Evolutionary conservation across 2,888 invertebrate genomes (phyloP), one percentile per base, ranked within the genome.

Genomic region (Brachypalpus laphriformis): DNA sequence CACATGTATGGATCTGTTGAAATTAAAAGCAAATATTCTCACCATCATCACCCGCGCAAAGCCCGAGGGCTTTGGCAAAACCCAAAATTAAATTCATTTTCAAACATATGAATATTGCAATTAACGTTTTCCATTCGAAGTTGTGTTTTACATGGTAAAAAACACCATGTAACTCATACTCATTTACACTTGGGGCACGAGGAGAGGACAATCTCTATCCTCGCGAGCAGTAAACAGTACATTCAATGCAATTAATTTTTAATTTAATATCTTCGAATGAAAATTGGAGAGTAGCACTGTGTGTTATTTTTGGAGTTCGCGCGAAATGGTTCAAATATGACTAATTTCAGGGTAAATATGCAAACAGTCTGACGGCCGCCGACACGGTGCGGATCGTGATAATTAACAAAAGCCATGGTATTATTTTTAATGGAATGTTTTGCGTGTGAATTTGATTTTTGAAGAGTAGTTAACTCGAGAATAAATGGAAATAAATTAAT

Each of bases 71-170:
- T 82, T 57, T 16, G 47, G 11, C 34, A 65, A 65, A 82, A 76
- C 42, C 22, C 28, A 59, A 71, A 82, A 76, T 76, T 76, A 76
- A 82, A 65, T 76, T 76, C 28, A 59, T 63, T 71, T 14, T 25
- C 18, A 71, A 65, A 76, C 57, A 63, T 57, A 82, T 71, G 71
- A 76, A 76, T 76, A 82, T 71, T 76, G 66, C 57, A 82, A 71
- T 65, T 45, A 57, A 82, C 65, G 42, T 70, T 82, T 71, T 28
- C 56, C 71, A 70, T 71, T 65, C 37, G 51, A 47, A 65, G 76
- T 70, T 47, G 75, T 70, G 47, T 75, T 75, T 70, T 49, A 70
- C 75, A 70, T 40, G 45, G 5, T 45, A 20, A 63, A 70, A 75
- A 63, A 74, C 31, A 47, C 47, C 31, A 25, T 47, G 54, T 56